Conservation (phyloP, 2,888 invertebrate genomes). For the Odontocerum albicorne region DNA sequence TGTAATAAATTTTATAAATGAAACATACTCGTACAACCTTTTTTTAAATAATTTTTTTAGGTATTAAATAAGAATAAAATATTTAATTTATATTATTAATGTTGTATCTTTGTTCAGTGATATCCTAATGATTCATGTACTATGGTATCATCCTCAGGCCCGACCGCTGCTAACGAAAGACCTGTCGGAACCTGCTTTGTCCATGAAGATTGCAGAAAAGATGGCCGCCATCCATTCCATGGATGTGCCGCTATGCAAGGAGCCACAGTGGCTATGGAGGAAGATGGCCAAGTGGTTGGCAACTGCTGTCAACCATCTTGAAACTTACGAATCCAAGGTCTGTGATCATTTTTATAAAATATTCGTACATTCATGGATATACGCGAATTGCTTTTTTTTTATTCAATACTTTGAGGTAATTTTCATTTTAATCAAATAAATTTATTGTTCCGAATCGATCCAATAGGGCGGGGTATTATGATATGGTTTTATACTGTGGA, state of each 20-base stretch:
- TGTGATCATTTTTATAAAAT: too few relatives aligned
- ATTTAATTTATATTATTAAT: constrained; percentile 17
- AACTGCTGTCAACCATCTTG: constrained; percentile 51
- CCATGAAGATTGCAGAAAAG: constrained; percentile 86
- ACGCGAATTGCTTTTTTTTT: too few relatives aligned
- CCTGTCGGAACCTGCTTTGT: constrained; percentile 75
- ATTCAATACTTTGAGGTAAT: background rate
- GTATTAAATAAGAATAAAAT: background rate
- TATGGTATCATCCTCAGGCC: constrained; percentile 62
- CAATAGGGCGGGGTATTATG: too few relatives aligned
- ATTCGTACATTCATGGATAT: background rate
- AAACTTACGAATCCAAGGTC: constrained; percentile 28
- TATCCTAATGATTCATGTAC: constrained; percentile 1
- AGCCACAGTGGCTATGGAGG: constrained; percentile 94
- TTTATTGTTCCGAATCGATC: too few relatives aligned
- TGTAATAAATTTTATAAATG: too few relatives aligned
- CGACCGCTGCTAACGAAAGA: constrained; percentile 82
- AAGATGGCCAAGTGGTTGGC: constrained; percentile 80
- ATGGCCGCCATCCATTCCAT: constrained; percentile 92
- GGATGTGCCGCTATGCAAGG: constrained; percentile 94
- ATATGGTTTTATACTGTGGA: too few relatives aligned
- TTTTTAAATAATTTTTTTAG: too few relatives aligned
- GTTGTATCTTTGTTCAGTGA: constrained; percentile 2
- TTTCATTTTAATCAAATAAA: background rate
- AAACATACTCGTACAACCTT: too few relatives aligned